These are phyloP conservation scores for Drosophila monieri DNA, from an alignment of 2,888 invertebrate genomes.

Conservation along the genomic window DNA sequence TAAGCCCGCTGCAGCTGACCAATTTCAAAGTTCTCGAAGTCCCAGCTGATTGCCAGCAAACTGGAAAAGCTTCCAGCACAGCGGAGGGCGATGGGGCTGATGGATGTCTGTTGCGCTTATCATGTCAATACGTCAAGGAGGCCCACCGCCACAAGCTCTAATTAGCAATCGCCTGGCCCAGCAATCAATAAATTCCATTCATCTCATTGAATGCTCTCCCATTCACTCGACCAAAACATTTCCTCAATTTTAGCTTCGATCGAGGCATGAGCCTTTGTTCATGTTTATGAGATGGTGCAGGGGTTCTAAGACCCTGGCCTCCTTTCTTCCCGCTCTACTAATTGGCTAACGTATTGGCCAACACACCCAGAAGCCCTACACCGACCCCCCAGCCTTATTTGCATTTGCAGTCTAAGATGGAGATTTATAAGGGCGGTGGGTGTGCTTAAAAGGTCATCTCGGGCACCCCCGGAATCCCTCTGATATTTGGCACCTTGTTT, in stretches of 20 bases:
- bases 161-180: conserved; percentile 16
- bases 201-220: neutral
- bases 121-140: conserved; percentile 32
- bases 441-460: conserved; percentile 6
- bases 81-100: neutral
- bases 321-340: conserved; percentile 11
- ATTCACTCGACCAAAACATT: neutral
- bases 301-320: neutral
- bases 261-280: conserved; percentile 15
- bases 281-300: conserved; percentile 29
- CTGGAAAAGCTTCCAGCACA: conserved; percentile 19
- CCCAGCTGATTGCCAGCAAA: conserved; percentile 36
- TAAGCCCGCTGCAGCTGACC: conserved; percentile 6
- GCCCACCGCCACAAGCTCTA: conserved; percentile 18
- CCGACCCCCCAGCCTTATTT: conserved; percentile 9
- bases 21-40: conserved; percentile 30
- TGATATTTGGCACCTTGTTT: conserved; percentile 36
- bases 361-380: conserved; percentile 1
- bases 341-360: conserved; percentile 34
- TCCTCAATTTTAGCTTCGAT: conserved; percentile 12
- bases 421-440: conserved; percentile 11
- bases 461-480: neutral
- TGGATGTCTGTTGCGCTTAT: conserved; percentile 28
- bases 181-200: conserved; percentile 29
- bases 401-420: conserved; percentile 25